phyloP scores from a whole-genome alignment of 2,113 vertebrate genomes.

The Mormyrus lacerda region DNA sequence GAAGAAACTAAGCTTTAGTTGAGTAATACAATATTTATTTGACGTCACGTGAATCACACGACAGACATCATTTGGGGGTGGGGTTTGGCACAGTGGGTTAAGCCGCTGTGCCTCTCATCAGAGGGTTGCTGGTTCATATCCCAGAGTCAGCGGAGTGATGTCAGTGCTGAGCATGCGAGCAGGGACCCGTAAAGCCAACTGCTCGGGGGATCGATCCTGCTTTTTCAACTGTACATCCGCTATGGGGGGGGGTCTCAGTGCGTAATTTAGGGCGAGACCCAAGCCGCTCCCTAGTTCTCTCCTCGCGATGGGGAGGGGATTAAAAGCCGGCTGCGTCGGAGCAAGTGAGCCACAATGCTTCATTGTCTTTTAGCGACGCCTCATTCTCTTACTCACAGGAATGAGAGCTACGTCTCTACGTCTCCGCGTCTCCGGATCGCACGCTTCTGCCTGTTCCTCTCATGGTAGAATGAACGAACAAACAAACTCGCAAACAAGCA shows the following conservation, averaged over 20 bases:
- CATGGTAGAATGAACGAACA: constrained; percentile 50
- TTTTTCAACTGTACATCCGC: background rate
- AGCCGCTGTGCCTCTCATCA: background rate
- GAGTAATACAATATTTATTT: background rate
- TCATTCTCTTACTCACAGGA: background rate
- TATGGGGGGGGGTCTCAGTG: background rate
- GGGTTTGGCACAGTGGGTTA: too few relatives aligned
- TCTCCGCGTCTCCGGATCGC: constrained; percentile 30
- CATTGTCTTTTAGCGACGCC: background rate
- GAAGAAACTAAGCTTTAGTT: constrained; percentile 22
- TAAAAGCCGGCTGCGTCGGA: constrained; percentile 8
- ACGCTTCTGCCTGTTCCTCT: constrained; percentile 33
- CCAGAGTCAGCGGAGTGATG: too few relatives aligned
- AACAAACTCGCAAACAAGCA: constrained; percentile 39
- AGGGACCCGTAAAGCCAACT: background rate
- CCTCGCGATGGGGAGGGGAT: background rate
- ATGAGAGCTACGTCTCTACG: constrained; percentile 2
- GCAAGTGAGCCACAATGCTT: background rate
- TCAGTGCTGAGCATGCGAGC: background rate
- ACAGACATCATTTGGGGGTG: too few relatives aligned
- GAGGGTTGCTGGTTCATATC: background rate
- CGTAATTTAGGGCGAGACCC: background rate
- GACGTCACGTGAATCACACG: background rate
- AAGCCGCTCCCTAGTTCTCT: background rate
- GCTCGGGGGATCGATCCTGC: background rate